phyloP scores from a whole-genome alignment of 2,113 vertebrate species.

The Hypanus sabinus region DNA sequence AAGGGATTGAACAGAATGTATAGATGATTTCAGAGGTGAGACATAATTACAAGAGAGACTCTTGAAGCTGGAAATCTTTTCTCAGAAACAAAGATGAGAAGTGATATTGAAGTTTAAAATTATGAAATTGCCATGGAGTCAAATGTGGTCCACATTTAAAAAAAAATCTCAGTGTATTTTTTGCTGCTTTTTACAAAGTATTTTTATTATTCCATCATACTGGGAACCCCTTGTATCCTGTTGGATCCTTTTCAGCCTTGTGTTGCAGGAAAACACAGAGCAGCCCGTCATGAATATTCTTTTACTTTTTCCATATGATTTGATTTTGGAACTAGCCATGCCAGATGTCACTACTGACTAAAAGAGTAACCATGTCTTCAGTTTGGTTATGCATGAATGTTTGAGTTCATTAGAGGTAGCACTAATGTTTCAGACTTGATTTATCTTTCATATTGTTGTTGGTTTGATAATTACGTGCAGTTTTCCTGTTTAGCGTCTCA shows the following conservation, averaged over 20 bases:
- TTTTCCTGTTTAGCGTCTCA: not conserved
- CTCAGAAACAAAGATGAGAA: not conserved
- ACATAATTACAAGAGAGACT: not conserved
- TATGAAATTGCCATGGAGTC: not conserved
- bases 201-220: not conserved
- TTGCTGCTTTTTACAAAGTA: not conserved
- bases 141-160: not conserved
- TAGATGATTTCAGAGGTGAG: not conserved
- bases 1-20: not conserved
- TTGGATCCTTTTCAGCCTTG: not conserved
- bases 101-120: not conserved
- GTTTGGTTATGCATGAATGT: not conserved
- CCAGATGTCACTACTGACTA: conserved; percentile 8
- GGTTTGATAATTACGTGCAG: not conserved
- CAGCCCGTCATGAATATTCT: not conserved
- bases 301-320: conserved; percentile 32
- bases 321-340: not conserved
- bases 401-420: not conserved
- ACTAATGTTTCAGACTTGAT: not conserved
- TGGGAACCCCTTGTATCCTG: conserved; percentile 15
- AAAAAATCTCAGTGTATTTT: not conserved
- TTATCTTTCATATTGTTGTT: not conserved
- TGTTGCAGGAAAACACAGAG: not conserved
- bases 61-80: not conserved
- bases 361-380: not conserved